A percentile compares a stretch with the other conserved stretches of the same genome.
phyloP scores from a whole-genome alignment of 2,888 invertebrate genomes.

The Lysandra bellargus region DNA sequence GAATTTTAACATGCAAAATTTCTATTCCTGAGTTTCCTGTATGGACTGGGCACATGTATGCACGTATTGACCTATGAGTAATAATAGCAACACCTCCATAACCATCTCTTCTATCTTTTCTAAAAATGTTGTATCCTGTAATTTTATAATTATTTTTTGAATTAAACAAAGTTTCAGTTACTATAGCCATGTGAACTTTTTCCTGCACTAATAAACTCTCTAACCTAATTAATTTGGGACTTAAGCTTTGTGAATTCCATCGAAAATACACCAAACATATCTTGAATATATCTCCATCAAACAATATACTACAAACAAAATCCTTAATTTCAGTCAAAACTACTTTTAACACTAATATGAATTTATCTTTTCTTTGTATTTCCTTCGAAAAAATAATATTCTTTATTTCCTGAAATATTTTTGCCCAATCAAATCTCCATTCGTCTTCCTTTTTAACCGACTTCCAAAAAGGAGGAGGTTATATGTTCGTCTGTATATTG shows the following conservation, averaged over 20 bases:
- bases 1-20: slow-evolving; percentile 32
- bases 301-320: neutral
- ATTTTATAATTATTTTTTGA: slow-evolving; percentile 23
- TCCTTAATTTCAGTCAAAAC: slow-evolving; percentile 7
- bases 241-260: slow-evolving; percentile 31
- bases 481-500: too few relatives aligned
- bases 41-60: neutral
- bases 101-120: slow-evolving; percentile 35
- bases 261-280: neutral
- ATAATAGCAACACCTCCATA: slow-evolving; percentile 38
- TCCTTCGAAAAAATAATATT: slow-evolving; percentile 1
- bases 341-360: neutral
- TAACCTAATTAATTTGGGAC: slow-evolving; percentile 18
- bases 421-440: slow-evolving; percentile 8
- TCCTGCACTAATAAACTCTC: slow-evolving; percentile 20
- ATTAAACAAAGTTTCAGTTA: slow-evolving; percentile 40
- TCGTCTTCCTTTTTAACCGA: neutral
- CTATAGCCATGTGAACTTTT: slow-evolving; percentile 35
- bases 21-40: slow-evolving; percentile 36
- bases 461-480: too few relatives aligned
- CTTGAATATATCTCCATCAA: slow-evolving; percentile 2
- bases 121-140: slow-evolving; percentile 34
- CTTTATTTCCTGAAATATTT: neutral
- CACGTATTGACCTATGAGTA: slow-evolving; percentile 36
- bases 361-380: neutral